Evolutionary conservation across 2,888 invertebrate species (phyloP).

Genomic region (Erebia epiphron): DNA sequence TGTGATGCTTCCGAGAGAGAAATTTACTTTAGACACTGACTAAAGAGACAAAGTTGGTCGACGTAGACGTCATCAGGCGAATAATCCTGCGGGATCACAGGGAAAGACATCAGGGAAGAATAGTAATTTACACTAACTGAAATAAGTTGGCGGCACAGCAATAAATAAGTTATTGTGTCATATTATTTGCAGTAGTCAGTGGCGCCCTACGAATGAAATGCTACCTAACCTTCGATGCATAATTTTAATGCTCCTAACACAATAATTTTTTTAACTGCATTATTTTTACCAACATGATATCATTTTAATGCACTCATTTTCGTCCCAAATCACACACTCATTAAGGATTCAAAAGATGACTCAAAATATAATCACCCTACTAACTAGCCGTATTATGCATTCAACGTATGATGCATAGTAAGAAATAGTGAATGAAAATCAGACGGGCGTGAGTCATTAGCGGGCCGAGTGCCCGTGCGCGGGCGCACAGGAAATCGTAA

Average conservation of each 20-base stretch:
- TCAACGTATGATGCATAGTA: conserved; percentile 31
- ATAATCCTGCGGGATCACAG: too few species aligned
- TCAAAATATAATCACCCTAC: conserved; percentile 18
- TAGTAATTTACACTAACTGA: too few species aligned
- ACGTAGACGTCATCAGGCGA: too few species aligned
- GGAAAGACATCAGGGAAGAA: too few species aligned
- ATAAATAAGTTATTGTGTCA: too few species aligned
- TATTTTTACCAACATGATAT: not conserved
- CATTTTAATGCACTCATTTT: not conserved
- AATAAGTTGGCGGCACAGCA: too few species aligned
- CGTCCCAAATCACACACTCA: not conserved
- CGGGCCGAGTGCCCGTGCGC: conserved; percentile 42
- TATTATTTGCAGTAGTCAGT: too few species aligned
- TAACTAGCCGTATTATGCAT: conserved; percentile 23
- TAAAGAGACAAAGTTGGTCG: too few species aligned
- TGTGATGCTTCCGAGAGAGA: too few species aligned
- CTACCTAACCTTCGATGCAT: too few species aligned
- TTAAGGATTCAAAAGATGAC: conserved; percentile 3
- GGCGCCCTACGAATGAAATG: too few species aligned
- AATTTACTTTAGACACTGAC: too few species aligned
- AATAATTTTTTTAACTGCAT: not conserved
- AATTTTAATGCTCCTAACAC: not conserved
- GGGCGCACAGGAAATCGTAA: conserved; percentile 78
- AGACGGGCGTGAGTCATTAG: conserved; percentile 41
- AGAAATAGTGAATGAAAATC: conserved; percentile 37